A percentile compares a stretch with the other conserved stretches of the same genome.
phyloP scores from a whole-genome alignment of 2,797 vertebrate species.

The Clarias fuscus region DNA sequence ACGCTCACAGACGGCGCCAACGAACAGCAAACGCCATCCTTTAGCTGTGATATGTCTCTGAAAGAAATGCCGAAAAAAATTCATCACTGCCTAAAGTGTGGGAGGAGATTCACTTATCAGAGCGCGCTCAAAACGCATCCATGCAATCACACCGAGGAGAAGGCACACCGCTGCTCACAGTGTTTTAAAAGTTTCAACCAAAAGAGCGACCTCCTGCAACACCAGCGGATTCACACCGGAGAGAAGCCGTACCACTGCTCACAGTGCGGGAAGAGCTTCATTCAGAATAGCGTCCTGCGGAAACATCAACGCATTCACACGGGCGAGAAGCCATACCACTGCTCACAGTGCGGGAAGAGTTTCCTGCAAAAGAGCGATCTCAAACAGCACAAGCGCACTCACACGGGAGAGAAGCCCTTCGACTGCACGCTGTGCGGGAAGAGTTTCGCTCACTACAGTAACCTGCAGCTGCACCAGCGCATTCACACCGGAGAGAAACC shows the following conservation, averaged over 20 bases:
- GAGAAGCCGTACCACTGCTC: not conserved
- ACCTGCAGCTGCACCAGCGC: not conserved
- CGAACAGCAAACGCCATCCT: not conserved
- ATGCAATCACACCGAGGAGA: not conserved
- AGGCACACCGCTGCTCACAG: not conserved
- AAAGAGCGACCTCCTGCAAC: not conserved
- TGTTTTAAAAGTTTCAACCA: not conserved
- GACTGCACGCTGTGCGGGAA: not conserved
- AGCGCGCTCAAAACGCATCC: not conserved
- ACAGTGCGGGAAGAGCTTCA: not conserved
- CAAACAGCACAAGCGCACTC: not conserved
- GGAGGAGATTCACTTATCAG: not conserved
- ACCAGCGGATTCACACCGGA: not conserved
- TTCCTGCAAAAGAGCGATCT: conserved; percentile 9
- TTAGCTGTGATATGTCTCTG: not conserved
- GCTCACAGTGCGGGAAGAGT: not conserved
- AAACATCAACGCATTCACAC: not conserved
- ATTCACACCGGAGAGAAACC: conserved; percentile 9
- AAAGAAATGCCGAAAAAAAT: not conserved
- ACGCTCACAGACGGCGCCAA: not conserved
- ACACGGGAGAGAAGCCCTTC: conserved; percentile 3
- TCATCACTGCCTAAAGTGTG: not conserved
- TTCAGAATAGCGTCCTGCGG: not conserved
- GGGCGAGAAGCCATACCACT: not conserved
- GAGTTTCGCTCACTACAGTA: not conserved